phyloP scores from a whole-genome alignment of 2,113 vertebrate species.

The Atlantisia rogersi region DNA sequence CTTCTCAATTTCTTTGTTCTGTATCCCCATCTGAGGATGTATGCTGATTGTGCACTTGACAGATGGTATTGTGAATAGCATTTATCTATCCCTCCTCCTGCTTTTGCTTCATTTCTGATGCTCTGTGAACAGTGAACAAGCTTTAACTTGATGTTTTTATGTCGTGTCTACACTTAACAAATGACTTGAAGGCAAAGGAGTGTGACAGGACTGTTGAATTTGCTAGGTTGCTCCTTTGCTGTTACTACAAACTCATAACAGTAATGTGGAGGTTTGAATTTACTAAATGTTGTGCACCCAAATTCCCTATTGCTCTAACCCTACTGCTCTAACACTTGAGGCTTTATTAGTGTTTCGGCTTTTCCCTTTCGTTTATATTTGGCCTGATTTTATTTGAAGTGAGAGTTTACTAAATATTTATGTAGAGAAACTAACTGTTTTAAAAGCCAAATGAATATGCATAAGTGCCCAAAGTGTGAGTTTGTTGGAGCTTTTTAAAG shows the following conservation, averaged over 20 bases:
- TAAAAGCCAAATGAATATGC: background rate
- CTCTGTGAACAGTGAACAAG: background rate
- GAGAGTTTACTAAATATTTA: background rate
- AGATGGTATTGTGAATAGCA: background rate
- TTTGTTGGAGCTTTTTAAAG: no score
- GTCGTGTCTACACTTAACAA: background rate
- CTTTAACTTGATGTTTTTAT: background rate
- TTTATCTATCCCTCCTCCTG: background rate
- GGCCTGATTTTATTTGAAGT: background rate
- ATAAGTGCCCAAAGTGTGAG: background rate
- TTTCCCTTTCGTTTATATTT: background rate
- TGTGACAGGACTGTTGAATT: background rate
- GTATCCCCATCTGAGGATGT: background rate
- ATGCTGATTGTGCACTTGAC: fast-evolving
- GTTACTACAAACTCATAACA: background rate
- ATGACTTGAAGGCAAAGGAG: background rate
- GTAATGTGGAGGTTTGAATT: background rate
- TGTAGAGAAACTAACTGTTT: background rate
- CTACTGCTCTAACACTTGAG: background rate
- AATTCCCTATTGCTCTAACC: background rate
- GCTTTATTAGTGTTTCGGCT: background rate
- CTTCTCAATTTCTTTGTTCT: background rate
- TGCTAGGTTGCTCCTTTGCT: background rate
- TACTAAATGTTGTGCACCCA: background rate
- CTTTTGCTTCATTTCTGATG: background rate